Conservation (phyloP, 1,140 invertebrate genomes). For the Galendromus occidentalis region DNA sequence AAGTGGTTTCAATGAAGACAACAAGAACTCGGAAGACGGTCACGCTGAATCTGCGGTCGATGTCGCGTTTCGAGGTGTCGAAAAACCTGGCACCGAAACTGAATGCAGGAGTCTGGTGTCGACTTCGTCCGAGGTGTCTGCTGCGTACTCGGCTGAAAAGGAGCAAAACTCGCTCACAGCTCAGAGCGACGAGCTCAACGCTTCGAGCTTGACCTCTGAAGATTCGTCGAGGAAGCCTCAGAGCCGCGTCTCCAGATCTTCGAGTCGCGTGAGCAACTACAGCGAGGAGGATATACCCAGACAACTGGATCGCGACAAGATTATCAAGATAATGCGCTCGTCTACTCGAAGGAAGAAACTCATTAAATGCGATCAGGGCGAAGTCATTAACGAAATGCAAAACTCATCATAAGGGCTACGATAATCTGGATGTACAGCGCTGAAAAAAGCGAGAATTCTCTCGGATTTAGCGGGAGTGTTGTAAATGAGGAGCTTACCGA, state of each 20-base stretch:
- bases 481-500: no score
- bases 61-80: no score
- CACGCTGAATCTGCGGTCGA: no score
- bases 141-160: background rate
- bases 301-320: background rate
- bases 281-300: slow-evolving; percentile 1
- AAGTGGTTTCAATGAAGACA: background rate
- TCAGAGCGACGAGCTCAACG: background rate
- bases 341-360: slow-evolving; percentile 4
- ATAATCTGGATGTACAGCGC: no score
- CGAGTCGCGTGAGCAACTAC: background rate
- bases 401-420: background rate
- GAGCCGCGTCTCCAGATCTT: background rate
- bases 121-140: no score
- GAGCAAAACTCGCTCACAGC: background rate
- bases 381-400: slow-evolving; percentile 1
- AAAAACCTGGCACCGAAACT: no score
- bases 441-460: no score
- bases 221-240: background rate
- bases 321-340: slow-evolving; percentile 6
- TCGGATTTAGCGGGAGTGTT: no score
- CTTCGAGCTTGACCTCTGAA: background rate
- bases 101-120: no score
- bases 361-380: background rate
- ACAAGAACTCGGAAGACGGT: background rate